Conservation (phyloP, 2,888 invertebrate species). For the Cotesia congregata region DNA sequence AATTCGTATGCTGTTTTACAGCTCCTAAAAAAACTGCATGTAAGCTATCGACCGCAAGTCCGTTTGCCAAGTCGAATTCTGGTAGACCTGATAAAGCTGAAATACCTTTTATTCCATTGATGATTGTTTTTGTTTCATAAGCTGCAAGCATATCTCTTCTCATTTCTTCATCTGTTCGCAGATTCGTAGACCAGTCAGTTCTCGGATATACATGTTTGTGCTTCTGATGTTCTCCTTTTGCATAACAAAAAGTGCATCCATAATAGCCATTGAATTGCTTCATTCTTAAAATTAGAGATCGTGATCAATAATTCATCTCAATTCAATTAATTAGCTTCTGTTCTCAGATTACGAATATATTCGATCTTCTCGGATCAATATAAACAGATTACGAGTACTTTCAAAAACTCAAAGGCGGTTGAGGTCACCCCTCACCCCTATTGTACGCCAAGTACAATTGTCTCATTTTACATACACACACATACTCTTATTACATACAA, state of each 20-base stretch:
- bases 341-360: too few relatives aligned
- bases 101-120: slow-evolving; percentile 8
- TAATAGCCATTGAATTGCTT: slow-evolving; percentile 34
- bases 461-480: too few relatives aligned
- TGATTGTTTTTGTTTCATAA: not conserved
- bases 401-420: too few relatives aligned
- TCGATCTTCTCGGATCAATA: too few relatives aligned
- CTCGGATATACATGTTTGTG: slow-evolving; percentile 14
- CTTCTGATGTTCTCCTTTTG: not conserved
- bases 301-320: too few relatives aligned
- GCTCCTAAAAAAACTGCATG: too few relatives aligned
- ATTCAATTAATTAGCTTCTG: too few relatives aligned
- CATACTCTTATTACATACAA: too few relatives aligned
- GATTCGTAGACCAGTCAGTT: not conserved
- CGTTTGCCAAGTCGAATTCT: slow-evolving; percentile 20
- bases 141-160: slow-evolving; percentile 25
- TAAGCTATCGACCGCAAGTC: not conserved
- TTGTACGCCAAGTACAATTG: too few relatives aligned
- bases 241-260: slow-evolving; percentile 26
- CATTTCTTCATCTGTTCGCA: slow-evolving; percentile 20
- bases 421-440: too few relatives aligned
- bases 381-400: too few relatives aligned
- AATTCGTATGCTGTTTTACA: too few relatives aligned
- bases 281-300: slow-evolving; percentile 34
- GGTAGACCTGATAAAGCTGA: slow-evolving; percentile 16